Evolutionary conservation across 2,888 invertebrate species (phyloP), one percentile per base, ranked within the genome.

Genomic region (Anticlea derivata): DNA sequence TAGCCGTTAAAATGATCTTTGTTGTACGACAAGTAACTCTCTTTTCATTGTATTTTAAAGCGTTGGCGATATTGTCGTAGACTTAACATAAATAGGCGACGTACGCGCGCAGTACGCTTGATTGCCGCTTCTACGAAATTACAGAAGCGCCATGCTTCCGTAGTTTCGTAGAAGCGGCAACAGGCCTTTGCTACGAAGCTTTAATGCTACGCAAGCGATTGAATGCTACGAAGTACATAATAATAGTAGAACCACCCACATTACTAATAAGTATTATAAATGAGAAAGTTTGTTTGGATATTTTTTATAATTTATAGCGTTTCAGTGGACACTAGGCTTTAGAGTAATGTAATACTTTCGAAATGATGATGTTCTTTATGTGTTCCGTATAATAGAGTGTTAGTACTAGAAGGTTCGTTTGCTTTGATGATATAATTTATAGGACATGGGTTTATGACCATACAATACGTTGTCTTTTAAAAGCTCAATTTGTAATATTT

Each of bases 1-100:
- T 79, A 70, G 70, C 30, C 30, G 8, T 45, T 43, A 29, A 30
- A 70, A 70, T 68, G 65, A 66, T 69, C 66, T 31, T 41, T 23
- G 12, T 13, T 24, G 41, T 17, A 17, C 2, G 4, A 17, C 17
- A 17, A 17, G 17, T 41, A 12, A 13, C 30, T 7, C 11, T 24
- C 13, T 7, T 33, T 30, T 13, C n/a, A 23, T 20, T 40, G 30
- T 29, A 13, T 26, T 13, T 13, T 37, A 37, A 33, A 20, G 33
- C n/a, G 37, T 38, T 5, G 26, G 10, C 11, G 34, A 34, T 1
- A 34, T 34, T 22, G 34, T 22, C 7, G 27, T 38, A 38, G 26
- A 37, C 7, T 4, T 23, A 37, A 13, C 1, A 17, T 33, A 33
- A 34, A 33, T 30, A 30, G 2, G n/a, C n/a, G 4, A 33, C 8